Conservation (phyloP, 2,797 vertebrate genomes). For the Esox lucius region DNA sequence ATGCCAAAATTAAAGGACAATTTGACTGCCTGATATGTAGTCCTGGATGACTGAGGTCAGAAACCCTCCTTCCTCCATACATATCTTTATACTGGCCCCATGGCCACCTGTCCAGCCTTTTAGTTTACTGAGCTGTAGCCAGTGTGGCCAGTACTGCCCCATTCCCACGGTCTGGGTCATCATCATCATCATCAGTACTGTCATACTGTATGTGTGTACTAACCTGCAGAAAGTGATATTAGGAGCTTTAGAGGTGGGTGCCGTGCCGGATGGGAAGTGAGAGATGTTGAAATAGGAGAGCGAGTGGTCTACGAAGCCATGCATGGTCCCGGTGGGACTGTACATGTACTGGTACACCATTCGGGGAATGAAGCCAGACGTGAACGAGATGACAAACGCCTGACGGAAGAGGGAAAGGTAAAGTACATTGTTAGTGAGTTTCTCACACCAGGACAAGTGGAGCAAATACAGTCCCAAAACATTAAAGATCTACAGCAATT, state of each 20-base stretch:
- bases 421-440: conserved; percentile 72
- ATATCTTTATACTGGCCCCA: no score
- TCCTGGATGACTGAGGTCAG: no score
- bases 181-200: no score
- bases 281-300: conserved; percentile 97
- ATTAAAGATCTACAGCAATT: no score
- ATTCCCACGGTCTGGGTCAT: no score
- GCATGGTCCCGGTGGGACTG: conserved; percentile 90
- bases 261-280: conserved; percentile 84
- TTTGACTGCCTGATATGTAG: no score
- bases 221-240: conserved; percentile 90
- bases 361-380: conserved; percentile 96
- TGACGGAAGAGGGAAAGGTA: conserved; percentile 74
- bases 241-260: conserved; percentile 74
- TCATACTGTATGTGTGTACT: conserved; percentile 8
- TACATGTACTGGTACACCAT: conserved; percentile 95
- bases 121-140: no score
- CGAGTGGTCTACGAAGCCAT: conserved; percentile 96
- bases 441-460: no score
- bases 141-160: no score
- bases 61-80: no score
- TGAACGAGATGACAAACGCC: conserved; percentile 97
- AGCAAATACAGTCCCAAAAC: no score
- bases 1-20: no score
- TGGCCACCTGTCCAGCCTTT: neutral